A percentile compares a stretch with the other conserved stretches of the same genome.
These are phyloP conservation scores for Scopus umbretta DNA, from an alignment of 2,113 vertebrate genomes.

Conservation along the genomic window DNA sequence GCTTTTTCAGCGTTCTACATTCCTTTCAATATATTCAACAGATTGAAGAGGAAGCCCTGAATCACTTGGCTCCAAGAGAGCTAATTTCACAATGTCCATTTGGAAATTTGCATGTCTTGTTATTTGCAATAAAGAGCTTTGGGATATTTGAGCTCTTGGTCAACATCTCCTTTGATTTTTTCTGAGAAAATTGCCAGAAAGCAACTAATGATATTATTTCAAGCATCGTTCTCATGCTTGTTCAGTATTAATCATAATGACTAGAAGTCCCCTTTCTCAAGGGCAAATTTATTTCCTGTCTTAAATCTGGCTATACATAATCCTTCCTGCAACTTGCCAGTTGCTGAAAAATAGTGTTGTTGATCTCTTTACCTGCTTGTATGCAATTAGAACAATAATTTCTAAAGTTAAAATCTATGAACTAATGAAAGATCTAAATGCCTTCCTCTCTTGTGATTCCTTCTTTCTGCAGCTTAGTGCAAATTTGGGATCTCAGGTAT, in stretches of 20 bases:
- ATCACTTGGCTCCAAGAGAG: neutral
- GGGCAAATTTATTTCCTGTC: slow-evolving; percentile 49
- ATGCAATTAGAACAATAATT: slow-evolving; percentile 35
- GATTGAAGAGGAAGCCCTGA: neutral
- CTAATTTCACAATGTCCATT: neutral
- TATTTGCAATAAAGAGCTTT: neutral
- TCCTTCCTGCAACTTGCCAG: slow-evolving; percentile 35
- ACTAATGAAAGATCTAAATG: neutral
- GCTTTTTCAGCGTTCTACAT: neutral
- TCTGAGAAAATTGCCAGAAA: neutral
- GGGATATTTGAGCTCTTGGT: neutral
- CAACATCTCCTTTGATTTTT: neutral
- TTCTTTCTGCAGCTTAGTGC: neutral
- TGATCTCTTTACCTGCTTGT: slow-evolving; percentile 37
- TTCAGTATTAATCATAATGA: neutral
- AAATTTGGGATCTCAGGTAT: neutral
- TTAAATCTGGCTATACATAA: slow-evolving; percentile 37
- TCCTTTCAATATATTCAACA: neutral
- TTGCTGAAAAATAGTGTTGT: slow-evolving; percentile 33
- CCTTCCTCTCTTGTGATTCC: neutral
- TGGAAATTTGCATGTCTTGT: neutral
- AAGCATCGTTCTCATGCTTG: neutral
- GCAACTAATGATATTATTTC: neutral
- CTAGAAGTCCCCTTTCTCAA: slow-evolving; percentile 14
- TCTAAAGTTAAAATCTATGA: neutral